A percentile compares a stretch with the other conserved stretches of the same genome.
phyloP scores from a whole-genome alignment of 2,888 invertebrate species.

The Latrodectus hesperus region DNA sequence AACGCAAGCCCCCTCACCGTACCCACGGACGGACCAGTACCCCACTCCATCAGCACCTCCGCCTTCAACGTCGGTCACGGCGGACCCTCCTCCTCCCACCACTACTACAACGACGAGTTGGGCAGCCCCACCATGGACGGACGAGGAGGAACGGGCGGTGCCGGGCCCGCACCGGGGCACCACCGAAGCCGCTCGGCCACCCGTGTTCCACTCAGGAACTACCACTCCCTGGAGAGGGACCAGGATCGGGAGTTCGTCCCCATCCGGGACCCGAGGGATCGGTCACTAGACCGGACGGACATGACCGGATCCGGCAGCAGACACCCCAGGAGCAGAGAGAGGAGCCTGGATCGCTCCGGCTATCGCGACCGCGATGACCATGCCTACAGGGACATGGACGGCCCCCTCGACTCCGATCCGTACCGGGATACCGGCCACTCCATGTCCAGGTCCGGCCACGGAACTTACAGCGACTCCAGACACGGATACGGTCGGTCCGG shows the following conservation, averaged over 20 bases:
- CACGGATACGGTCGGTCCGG: slow-evolving; percentile 46
- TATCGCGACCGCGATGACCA: slow-evolving; percentile 70
- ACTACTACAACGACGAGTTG: slow-evolving; percentile 70
- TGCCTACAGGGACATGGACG: slow-evolving; percentile 68
- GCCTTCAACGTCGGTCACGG: slow-evolving; percentile 65
- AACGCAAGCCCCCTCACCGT: slow-evolving; percentile 70
- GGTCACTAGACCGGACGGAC: slow-evolving; percentile 79
- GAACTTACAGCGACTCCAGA: slow-evolving; percentile 63
- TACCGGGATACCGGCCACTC: slow-evolving; percentile 49
- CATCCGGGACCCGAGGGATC: slow-evolving; percentile 82
- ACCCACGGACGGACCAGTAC: slow-evolving; percentile 68
- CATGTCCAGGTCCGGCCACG: slow-evolving; percentile 29
- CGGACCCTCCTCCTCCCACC: slow-evolving; percentile 52
- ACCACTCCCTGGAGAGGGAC: slow-evolving; percentile 81
- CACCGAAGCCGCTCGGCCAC: slow-evolving; percentile 69
- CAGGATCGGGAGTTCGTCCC: slow-evolving; percentile 89
- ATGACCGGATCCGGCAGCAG: slow-evolving; percentile 61
- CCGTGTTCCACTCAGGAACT: slow-evolving; percentile 73
- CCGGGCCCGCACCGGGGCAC: slow-evolving; percentile 41
- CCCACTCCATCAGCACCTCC: slow-evolving; percentile 69
- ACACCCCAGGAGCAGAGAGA: slow-evolving; percentile 76
- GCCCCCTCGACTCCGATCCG: slow-evolving; percentile 47
- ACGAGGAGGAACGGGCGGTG: slow-evolving; percentile 53
- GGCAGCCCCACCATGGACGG: slow-evolving; percentile 70
- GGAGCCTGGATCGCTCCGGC: slow-evolving; percentile 80